phyloP scores from a whole-genome alignment of 2,888 invertebrate genomes.

The Magallana nippona region DNA sequence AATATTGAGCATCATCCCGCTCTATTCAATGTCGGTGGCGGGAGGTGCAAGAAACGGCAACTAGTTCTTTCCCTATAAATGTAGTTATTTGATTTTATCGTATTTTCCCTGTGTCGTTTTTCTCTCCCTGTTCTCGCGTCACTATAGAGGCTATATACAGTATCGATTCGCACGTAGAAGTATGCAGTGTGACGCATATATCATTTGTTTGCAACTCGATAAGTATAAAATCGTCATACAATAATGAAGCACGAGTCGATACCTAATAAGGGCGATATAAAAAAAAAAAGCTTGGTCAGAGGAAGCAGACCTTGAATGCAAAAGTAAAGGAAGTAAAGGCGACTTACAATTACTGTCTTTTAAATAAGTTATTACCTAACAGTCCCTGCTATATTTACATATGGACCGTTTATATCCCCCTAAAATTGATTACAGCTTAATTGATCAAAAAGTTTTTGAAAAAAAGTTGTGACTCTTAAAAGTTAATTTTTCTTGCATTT shows the following conservation, averaged over 20 bases:
- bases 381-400: too few relatives aligned
- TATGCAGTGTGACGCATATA: not conserved
- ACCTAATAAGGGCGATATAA: not conserved
- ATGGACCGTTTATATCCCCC: too few relatives aligned
- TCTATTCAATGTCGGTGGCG: not conserved
- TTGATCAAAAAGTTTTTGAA: too few relatives aligned
- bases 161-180: not conserved
- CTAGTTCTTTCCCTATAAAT: not conserved
- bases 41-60: not conserved
- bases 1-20: not conserved
- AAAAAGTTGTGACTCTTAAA: too few relatives aligned
- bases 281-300: not conserved
- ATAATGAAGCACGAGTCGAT: not conserved
- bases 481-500: too few relatives aligned
- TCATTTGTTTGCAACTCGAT: constrained; percentile 28
- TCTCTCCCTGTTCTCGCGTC: not conserved
- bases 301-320: not conserved
- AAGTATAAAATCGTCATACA: constrained; percentile 15
- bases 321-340: not conserved
- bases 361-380: too few relatives aligned
- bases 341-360: too few relatives aligned
- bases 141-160: not conserved
- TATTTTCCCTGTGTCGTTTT: not conserved
- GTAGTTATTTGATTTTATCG: not conserved
- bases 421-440: too few relatives aligned